Base-by-base conservation (phyloP, 2,113 vertebrate genomes). In the Psittacara wagleri region DNA sequence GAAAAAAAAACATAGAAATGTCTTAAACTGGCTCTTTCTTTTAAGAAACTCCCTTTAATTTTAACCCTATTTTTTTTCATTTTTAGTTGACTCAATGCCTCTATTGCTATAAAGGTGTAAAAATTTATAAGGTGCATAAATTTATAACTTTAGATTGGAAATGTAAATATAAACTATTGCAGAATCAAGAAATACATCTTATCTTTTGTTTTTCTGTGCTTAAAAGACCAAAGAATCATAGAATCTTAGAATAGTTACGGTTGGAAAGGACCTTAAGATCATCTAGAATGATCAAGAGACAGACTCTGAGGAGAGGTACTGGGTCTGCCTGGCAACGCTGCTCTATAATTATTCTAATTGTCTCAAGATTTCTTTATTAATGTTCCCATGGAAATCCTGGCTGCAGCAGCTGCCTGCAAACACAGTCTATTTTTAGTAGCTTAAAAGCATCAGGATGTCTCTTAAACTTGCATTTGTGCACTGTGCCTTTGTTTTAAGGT, bases 371-470 rank as follows among this genome's bases (percentile, higher is more conserved):
- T 88, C 57, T 90, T 68, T 92, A 91, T 82, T 70, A 74, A 72
- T 77, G 81, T 94, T 94, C 70, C 87, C 73, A 90, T 86, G 64
- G 87, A 91, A 91, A 95, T 88, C 17, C 46, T 91, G 72, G 16
- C 59, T 94, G 22, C 35, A 67, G 74, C 12, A 90, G 51, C 41
- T 55, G 51, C 41, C 81, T 86, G 22, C 59, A 88, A 77, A 66
- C 14, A 18, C 9, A 4, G 3, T 52, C 81, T 76, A 31, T 67
- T 88, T 92, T 80, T 49, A 64, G 67, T 23, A 85, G 43, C 15
- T 86, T 67, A 52, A 33, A 94, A 69, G 37, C n/a, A 91, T 16
- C 33, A 39, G 20, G 46, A 22, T 57, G 41, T 54, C 48, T 63
- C 63, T 84, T 83, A 87, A 90, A 80, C 8, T 55, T 66, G 10